These are phyloP conservation scores for Altica lythri DNA, from an alignment of 2,888 invertebrate species.

Conservation along the genomic window DNA sequence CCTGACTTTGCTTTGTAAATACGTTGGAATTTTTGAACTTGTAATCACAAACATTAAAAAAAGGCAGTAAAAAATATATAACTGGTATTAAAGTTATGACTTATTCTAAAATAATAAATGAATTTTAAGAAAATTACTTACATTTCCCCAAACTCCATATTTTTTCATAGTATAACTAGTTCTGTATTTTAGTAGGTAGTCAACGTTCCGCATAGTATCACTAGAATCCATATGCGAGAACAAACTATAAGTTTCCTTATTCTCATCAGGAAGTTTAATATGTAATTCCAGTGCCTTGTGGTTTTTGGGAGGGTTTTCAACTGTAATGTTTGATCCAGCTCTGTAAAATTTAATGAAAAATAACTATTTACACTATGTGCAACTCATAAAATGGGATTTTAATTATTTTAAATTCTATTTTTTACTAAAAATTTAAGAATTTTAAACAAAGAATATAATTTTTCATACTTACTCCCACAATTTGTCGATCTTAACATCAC, in stretches of 20 bases:
- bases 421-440: background rate
- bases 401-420: background rate
- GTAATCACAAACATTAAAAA: too few species aligned
- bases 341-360: conserved; percentile 31
- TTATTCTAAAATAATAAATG: background rate
- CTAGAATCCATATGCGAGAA: conserved; percentile 59
- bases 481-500: conserved; percentile 62
- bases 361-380: background rate
- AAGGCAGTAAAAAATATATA: too few species aligned
- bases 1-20: too few species aligned
- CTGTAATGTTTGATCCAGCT: conserved; percentile 54
- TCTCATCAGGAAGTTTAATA: conserved; percentile 67
- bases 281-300: conserved; percentile 63
- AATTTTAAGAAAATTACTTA: conserved; percentile 51
- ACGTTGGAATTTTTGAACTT: too few species aligned
- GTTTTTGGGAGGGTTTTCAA: conserved; percentile 59
- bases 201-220: conserved; percentile 53
- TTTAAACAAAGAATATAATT: conserved; percentile 12
- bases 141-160: conserved; percentile 65
- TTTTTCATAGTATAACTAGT: conserved; percentile 61
- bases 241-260: conserved; percentile 67
- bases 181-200: conserved; percentile 61
- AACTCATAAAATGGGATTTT: background rate
- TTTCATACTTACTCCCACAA: conserved; percentile 59
- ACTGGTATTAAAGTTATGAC: too few species aligned